A percentile compares a stretch with the other conserved stretches of the same genome.
Evolutionary conservation across 2,888 invertebrate species (phyloP).

Genomic region (Callyntrura guangdongensis): DNA sequence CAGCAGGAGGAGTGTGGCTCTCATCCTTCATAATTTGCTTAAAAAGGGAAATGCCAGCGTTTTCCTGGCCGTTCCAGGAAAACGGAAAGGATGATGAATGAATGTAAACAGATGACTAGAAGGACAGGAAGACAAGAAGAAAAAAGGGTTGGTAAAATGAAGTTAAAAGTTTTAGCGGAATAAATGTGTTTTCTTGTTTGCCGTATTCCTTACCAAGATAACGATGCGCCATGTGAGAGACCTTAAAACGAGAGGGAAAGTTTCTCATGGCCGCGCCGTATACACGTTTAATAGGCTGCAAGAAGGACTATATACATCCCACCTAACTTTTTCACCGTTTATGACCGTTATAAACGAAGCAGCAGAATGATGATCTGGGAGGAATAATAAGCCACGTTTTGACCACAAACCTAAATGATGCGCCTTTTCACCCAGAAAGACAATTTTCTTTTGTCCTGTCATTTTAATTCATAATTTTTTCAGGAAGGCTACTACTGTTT

Average conservation of each 20-base stretch:
- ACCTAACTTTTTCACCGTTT: no score
- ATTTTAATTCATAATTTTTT: neutral
- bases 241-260: neutral
- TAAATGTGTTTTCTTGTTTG: neutral
- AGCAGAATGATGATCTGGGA: neutral
- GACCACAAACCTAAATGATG: neutral
- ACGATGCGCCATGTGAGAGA: neutral
- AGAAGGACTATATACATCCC: no score
- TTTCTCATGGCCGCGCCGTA: neutral
- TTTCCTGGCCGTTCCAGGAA: neutral
- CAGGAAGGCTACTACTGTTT: no score
- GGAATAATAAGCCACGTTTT: neutral
- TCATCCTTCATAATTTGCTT: slow-evolving; percentile 6
- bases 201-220: neutral
- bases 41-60: slow-evolving; percentile 16
- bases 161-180: neutral
- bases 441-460: no score
- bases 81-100: neutral
- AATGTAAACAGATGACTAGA: neutral
- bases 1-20: neutral
- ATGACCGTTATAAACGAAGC: no score
- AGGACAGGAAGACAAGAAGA: neutral
- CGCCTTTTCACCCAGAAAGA: neutral
- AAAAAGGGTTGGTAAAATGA: neutral
- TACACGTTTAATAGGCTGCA: neutral